Evolutionary conservation across 2,113 vertebrate species (phyloP).

Genomic region (Sylvia atricapilla): DNA sequence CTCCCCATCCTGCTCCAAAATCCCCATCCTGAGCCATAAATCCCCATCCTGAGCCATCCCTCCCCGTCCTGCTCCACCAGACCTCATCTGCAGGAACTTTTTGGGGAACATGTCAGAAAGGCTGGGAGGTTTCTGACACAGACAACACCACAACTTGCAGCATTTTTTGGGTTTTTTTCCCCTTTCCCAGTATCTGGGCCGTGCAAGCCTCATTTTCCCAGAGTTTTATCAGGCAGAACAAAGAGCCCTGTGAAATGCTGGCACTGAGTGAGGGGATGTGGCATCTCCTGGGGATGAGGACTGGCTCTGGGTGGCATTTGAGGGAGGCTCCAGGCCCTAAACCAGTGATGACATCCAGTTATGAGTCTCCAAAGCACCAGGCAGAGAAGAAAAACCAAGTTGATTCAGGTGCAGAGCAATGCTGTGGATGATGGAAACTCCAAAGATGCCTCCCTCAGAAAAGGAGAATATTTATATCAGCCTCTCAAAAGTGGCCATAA

Average conservation of each 20-base stretch:
- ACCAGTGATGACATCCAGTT: background rate
- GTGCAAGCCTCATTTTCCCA: background rate
- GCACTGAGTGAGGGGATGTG: background rate
- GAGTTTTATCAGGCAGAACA: background rate
- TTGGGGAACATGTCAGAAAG: background rate
- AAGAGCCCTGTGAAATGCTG: background rate
- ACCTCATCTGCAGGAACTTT: fast-evolving
- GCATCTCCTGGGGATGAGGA: background rate
- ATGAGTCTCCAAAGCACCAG: background rate
- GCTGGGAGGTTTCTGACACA: fast-evolving
- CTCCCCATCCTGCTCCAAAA: too few species aligned
- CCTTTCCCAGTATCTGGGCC: too few species aligned
- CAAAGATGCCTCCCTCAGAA: background rate
- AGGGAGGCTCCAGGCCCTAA: background rate
- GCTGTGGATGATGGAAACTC: fast-evolving
- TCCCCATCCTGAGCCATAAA: too few species aligned
- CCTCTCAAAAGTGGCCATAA: background rate
- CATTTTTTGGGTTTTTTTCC: fast-evolving
- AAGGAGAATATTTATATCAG: background rate
- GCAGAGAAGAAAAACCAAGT: background rate
- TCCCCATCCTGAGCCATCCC: too few species aligned
- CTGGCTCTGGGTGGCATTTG: fast-evolving
- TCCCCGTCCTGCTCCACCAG: background rate
- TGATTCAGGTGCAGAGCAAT: background rate
- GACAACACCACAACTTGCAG: background rate